A percentile compares a stretch with the other conserved stretches of the same genome.
Conservation (phyloP, 2,888 invertebrate species). For the Mamestra brassicae region DNA sequence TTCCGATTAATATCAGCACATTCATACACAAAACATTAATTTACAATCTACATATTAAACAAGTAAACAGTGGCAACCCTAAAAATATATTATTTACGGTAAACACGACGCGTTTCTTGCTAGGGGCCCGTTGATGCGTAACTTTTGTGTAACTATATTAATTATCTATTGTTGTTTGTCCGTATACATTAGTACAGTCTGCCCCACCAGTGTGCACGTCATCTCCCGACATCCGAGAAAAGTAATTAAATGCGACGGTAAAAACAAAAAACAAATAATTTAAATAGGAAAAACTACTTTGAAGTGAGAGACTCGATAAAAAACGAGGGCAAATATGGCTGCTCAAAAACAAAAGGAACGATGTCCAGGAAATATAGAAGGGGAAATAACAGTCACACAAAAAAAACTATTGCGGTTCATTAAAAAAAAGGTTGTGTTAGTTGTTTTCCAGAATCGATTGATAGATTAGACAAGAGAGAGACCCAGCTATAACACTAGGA, state of each 20-base stretch:
- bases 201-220: constrained; percentile 17
- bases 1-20: background rate
- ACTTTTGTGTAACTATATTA: constrained; percentile 69
- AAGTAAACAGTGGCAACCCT: constrained; percentile 35
- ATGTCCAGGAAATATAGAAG: background rate
- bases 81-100: constrained; percentile 61
- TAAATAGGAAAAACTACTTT: constrained; percentile 10
- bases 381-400: background rate
- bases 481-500: too few species aligned
- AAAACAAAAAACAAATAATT: background rate
- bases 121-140: constrained; percentile 63
- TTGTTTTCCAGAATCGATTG: background rate
- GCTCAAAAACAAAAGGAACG: background rate
- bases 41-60: constrained; percentile 2
- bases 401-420: background rate
- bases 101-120: constrained; percentile 59
- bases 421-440: background rate
- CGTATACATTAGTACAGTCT: constrained; percentile 48
- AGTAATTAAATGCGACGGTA: background rate
- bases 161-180: constrained; percentile 67
- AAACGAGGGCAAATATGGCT: background rate
- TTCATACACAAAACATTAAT: background rate
- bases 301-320: background rate
- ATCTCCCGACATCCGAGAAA: constrained; percentile 13
- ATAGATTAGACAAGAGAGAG: background rate